Percentiles rank a stretch among this genome's conserved stretches.
Conservation (phyloP, 2,797 vertebrate genomes). For the Notoglanidium macrostoma region DNA sequence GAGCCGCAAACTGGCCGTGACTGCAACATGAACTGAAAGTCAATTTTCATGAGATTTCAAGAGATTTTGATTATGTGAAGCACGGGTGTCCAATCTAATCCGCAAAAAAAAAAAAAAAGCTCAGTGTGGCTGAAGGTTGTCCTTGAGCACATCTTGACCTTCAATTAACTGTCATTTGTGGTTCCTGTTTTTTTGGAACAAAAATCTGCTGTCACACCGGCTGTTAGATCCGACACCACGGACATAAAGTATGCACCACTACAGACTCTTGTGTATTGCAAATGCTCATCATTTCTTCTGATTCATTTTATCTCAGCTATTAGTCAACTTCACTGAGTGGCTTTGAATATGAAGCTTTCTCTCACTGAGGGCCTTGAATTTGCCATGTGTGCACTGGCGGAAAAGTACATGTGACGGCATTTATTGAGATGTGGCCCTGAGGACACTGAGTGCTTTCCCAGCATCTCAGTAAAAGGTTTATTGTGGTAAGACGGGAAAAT, state of each 20-base stretch:
- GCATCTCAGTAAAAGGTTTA: background rate
- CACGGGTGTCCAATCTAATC: background rate
- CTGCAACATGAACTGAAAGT: background rate
- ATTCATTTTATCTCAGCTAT: conserved; percentile 13
- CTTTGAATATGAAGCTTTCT: conserved; percentile 1
- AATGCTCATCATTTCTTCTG: background rate
- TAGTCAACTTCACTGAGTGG: conserved; percentile 11
- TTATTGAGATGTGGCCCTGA: background rate
- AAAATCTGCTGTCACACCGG: background rate
- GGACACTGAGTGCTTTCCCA: background rate
- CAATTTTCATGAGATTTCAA: background rate
- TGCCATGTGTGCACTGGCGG: background rate
- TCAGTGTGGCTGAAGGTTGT: background rate
- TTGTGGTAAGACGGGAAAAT: background rate
- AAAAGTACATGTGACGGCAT: background rate
- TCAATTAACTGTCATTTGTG: background rate
- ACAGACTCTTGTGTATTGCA: too few relatives aligned
- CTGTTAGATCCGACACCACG: background rate
- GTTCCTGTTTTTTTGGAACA: background rate
- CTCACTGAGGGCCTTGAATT: background rate
- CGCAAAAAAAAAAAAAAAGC: too few relatives aligned
- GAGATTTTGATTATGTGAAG: background rate
- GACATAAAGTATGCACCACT: background rate
- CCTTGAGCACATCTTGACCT: background rate
- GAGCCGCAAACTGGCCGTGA: background rate